Base-by-base conservation (phyloP, 2,888 invertebrate genomes). In the Molanna angustata region DNA sequence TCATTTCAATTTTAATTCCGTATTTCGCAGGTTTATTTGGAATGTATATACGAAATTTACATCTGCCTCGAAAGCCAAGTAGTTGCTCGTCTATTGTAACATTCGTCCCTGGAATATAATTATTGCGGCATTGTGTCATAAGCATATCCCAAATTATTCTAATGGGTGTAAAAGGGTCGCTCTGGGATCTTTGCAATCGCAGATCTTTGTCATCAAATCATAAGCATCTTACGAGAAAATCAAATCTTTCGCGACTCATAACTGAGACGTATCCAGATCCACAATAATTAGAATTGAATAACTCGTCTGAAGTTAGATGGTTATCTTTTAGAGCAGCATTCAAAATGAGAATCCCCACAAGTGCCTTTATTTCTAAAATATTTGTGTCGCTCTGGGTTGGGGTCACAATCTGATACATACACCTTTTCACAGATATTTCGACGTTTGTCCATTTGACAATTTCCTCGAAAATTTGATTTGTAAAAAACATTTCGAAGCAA, bases 1-100 rank as follows among this genome's bases (percentile, higher is more conserved):
- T 47, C 54, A 63, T 62, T 44, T 62, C 49, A 14, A 69, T 61
- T 61, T 69, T 68, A 17, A 68, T 52, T 7, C 66, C 68, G 57
- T 67, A 67, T 53, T 61, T 56, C 32, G 21, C 47, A 1, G 60
- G 58, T 20, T 58, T 58, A 27, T 56, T 56, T 6, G 53, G 53
- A 1, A 60, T 58, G 16, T 57, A 60, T 48, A 60, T 60, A 2
- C 56, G 16, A 13, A 60, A 58, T 31, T 51, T 53, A 21, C 57
- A 58, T 4, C 59, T 14, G 1, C 61, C 60, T 33, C 61, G 27
- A 35, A 58, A 60, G 17, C 57, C 58, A 11, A 61, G 20, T 22
- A 61, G 41, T 19, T 60, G 60, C 32, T 61, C 61, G 44, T 61
- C 59, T 7, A 58, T 33, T 11, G 57, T 60, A 16, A 35, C 11